These are phyloP conservation scores for Taenioides sp. DNA, from an alignment of 2,797 vertebrate species.

Conservation along the genomic window DNA sequence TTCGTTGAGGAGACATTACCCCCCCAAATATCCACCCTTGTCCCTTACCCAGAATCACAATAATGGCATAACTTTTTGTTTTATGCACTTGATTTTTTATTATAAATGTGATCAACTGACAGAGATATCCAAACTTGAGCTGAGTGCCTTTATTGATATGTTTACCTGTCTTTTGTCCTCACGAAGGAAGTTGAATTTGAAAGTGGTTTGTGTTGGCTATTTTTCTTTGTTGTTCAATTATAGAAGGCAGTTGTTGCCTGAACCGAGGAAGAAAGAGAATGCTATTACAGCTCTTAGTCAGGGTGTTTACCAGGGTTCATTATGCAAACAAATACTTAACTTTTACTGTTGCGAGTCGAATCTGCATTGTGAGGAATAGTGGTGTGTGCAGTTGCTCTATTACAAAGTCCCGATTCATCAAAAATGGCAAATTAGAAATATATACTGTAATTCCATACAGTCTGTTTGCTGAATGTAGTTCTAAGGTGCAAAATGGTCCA, in stretches of 20 bases:
- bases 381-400: background rate
- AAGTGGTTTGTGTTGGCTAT: background rate
- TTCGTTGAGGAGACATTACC: conserved; percentile 41
- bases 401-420: background rate
- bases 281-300: background rate
- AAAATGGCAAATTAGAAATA: background rate
- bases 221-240: background rate
- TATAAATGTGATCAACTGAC: background rate
- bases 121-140: background rate
- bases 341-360: background rate
- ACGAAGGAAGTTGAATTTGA: background rate
- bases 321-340: background rate
- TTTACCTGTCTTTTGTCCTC: background rate
- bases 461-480: background rate
- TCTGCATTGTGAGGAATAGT: background rate
- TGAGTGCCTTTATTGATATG: background rate
- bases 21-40: background rate
- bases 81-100: conserved; percentile 14
- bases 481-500: conserved; percentile 12
- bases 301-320: background rate
- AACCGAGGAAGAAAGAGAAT: background rate
- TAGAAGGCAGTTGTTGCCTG: background rate
- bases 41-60: background rate
- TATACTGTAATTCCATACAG: background rate
- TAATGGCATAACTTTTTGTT: background rate